Percentiles rank a stretch among this genome's conserved stretches.
phyloP scores from a whole-genome alignment of 2,888 invertebrate species.

The Volucella bombylans region DNA sequence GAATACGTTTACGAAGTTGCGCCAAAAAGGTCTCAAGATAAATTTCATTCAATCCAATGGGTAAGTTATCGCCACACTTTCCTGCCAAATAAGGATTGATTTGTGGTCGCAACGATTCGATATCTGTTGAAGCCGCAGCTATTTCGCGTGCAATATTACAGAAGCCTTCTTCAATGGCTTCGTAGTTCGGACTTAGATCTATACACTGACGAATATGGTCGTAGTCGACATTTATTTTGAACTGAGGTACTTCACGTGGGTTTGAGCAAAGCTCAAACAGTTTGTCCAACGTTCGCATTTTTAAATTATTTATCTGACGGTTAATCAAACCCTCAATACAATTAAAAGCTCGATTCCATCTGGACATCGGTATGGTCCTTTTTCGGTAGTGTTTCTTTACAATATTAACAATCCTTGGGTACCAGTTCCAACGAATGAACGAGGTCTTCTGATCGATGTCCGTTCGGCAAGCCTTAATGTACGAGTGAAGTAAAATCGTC shows the following conservation, averaged over 20 bases:
- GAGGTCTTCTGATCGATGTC: conserved; percentile 81
- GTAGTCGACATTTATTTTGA: conserved; percentile 84
- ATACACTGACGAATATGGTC: conserved; percentile 78
- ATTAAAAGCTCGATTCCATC: conserved; percentile 80
- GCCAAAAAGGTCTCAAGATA: conserved; percentile 84
- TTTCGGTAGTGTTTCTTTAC: conserved; percentile 79
- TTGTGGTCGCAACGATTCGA: conserved; percentile 84
- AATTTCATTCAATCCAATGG: conserved; percentile 85
- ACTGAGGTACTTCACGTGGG: conserved; percentile 85
- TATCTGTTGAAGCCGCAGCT: conserved; percentile 84
- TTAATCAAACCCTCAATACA: conserved; percentile 84
- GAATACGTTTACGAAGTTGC: conserved; percentile 84
- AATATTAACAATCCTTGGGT: conserved; percentile 80
- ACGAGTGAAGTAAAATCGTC: conserved; percentile 74
- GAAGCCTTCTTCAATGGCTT: conserved; percentile 84
- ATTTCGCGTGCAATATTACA: conserved; percentile 85
- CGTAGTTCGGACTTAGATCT: conserved; percentile 85
- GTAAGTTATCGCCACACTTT: conserved; percentile 83
- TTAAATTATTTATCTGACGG: conserved; percentile 86
- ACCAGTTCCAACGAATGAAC: conserved; percentile 82
- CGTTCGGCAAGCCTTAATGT: conserved; percentile 77
- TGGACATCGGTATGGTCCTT: conserved; percentile 76
- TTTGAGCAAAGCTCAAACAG: conserved; percentile 84
- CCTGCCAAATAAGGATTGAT: conserved; percentile 82
- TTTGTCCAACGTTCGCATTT: conserved; percentile 87